Evolutionary conservation across 2,797 vertebrate genomes (phyloP).

Genomic region (Poecilia wingei): DNA sequence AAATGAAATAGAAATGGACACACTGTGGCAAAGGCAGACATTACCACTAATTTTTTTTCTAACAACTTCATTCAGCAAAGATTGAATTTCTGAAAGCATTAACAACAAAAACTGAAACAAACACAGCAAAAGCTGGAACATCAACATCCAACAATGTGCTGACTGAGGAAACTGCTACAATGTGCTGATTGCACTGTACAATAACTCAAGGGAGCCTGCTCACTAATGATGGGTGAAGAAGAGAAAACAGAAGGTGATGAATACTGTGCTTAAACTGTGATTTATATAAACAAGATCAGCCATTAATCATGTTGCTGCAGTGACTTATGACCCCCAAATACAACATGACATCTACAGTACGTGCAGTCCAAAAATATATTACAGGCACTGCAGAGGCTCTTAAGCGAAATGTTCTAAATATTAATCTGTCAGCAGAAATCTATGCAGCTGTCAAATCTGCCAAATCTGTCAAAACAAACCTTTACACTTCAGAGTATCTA

Average conservation of each 20-base stretch:
- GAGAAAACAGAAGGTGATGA: conserved; percentile 72
- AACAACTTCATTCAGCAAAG: conserved; percentile 27
- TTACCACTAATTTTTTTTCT: background rate
- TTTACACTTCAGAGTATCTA: conserved; percentile 5
- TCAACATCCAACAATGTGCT: conserved; percentile 68
- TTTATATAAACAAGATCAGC: conserved; percentile 71
- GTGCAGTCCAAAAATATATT: conserved; percentile 51
- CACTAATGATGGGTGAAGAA: conserved; percentile 74
- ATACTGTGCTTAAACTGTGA: conserved; percentile 67
- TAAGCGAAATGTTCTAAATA: conserved; percentile 48
- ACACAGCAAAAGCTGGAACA: conserved; percentile 26
- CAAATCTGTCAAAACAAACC: conserved; percentile 18
- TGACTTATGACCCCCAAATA: conserved; percentile 64
- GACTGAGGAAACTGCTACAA: conserved; percentile 62
- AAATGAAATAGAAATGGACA: conserved; percentile 1
- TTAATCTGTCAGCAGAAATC: conserved; percentile 33
- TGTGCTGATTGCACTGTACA: conserved; percentile 72
- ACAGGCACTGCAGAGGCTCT: conserved; percentile 33
- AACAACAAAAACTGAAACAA: conserved; percentile 27
- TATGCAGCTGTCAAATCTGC: conserved; percentile 20
- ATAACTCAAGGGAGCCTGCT: conserved; percentile 73
- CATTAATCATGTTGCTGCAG: conserved; percentile 68
- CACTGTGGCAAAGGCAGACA: background rate
- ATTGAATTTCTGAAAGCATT: conserved; percentile 39
- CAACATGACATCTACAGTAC: conserved; percentile 23